Evolutionary conservation across 2,888 invertebrate genomes (phyloP), one percentile per base, ranked within the genome.

Genomic region (Nomada flava): DNA sequence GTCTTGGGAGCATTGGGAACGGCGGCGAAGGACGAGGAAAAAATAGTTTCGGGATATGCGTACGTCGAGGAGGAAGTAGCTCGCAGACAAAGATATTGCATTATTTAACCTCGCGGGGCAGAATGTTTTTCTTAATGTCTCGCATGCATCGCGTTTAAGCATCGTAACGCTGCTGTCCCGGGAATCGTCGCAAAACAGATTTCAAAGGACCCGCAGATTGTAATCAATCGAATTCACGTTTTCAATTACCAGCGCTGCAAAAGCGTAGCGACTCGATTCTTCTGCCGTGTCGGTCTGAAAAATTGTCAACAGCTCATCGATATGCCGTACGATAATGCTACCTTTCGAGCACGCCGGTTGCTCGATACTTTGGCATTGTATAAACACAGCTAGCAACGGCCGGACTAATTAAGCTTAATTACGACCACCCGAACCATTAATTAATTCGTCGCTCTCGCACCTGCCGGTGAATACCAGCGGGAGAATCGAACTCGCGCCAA

Each of bases 371-470:
- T 42, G 71, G 44, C 76, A 60, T 72, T 75, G 65, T 57, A 64
- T 73, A 76, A 84, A 84, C 83, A 80, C 71, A 71, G 63, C 50
- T 72, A 75, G 71, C 76, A 72, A 80, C 77, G 73, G 75, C 62
- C 69, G 67, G 76, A 71, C 87, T 89, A 87, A 89, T 88, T 87
- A 96, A 79, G 96, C 96, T 1, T 95, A 96, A 89, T 89, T 92
- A n/a, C 95, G 96, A 89, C 93, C 96, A 67, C 94, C 95, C 0
- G 94, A 94, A 70, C 88, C 93, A 60, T 88, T 91, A 73, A 88
- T 90, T 78, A 88, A 87, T 87, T 88, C 78, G 73, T 81, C 71
- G 80, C 65, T 67, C 62, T 74, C 75, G 74, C 88, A 88, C 79
- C 86, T 87, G 79, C 68, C 79, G 52, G 18, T 29, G 75, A 60